Conservation (phyloP, 2,888 invertebrate species). For the Pimpla rufipes region DNA sequence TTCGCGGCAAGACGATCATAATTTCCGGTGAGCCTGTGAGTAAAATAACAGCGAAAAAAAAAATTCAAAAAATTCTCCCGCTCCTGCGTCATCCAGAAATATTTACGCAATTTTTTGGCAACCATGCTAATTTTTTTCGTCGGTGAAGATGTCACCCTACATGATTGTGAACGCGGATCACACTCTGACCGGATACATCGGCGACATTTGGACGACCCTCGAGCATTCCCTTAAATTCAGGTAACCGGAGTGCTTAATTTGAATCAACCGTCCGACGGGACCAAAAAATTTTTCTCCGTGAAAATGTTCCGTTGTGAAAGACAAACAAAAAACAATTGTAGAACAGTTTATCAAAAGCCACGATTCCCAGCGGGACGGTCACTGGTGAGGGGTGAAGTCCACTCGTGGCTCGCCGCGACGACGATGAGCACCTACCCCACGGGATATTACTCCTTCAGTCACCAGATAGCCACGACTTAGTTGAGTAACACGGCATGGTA, state of each 20-base stretch:
- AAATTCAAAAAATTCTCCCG: not conserved
- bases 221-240: conserved; percentile 82
- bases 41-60: not conserved
- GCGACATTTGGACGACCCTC: conserved; percentile 84
- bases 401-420: conserved; percentile 74
- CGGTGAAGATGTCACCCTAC: conserved; percentile 83
- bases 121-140: not conserved
- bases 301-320: no score
- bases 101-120: not conserved
- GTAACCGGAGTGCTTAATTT: conserved; percentile 75
- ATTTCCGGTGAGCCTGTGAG: conserved; percentile 81
- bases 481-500: conserved; percentile 24
- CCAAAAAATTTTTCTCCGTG: not conserved
- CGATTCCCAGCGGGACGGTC: conserved; percentile 58
- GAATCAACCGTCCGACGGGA: not conserved
- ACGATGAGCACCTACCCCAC: conserved; percentile 69
- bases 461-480: conserved; percentile 67
- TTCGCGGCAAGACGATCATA: conserved; percentile 78
- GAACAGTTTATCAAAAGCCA: conserved; percentile 74
- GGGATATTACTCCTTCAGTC: conserved; percentile 74
- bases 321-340: conserved; percentile 62
- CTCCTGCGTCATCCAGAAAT: not conserved
- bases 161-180: conserved; percentile 77
- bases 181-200: conserved; percentile 83
- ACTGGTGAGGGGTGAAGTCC: conserved; percentile 72